Evolutionary conservation across 2,113 vertebrate genomes (phyloP), one percentile per base, ranked within the genome.

Genomic region (Eclectus roratus): DNA sequence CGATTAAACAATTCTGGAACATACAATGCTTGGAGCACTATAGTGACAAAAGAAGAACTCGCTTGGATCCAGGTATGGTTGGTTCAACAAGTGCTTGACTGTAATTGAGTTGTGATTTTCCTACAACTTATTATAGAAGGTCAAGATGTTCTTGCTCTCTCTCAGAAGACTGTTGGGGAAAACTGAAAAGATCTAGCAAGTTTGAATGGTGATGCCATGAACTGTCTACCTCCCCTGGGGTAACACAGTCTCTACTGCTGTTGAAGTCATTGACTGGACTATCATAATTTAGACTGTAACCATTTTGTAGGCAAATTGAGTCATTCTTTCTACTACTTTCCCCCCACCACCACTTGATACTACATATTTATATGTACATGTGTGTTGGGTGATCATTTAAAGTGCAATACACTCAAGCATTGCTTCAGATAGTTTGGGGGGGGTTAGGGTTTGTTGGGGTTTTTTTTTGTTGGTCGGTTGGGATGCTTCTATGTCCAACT

Each of bases 11-110:
- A 98, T 88, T 88, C 52, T 41, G 99, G 99, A 74, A 98, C 98
- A 85, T 98, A 99, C 88, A 99, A 99, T 58, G 99, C 99, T 65
- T 99, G 99, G 99, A 99, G 99, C 89, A 97, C 98, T 70, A 96
- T 97, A 61, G 61, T 96, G 77, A 33, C 33, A 53, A 17, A 61
- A 58, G 70, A 41, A 29, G 83, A 97, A 52, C 17, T 72, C 29
- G 91, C 97, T 88, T 99, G 99, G 98, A 99, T 99, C 87, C 99
- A 99, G 99, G 99, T 99, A 96, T 65, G 46, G 41, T 46, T 90
- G 50, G 24, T 37, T 23, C 28, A 66, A 19, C 10, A 24, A 5
- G 14, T 60, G 17, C 19, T 83, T 66, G 35, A 18, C 44, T 52
- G n/a, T 66, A n/a, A 35, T 0, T 14, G 50, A 63, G 31, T 44